These are phyloP conservation scores for Amblyraja radiata DNA, from an alignment of 2,797 vertebrate species.

Conservation along the genomic window DNA sequence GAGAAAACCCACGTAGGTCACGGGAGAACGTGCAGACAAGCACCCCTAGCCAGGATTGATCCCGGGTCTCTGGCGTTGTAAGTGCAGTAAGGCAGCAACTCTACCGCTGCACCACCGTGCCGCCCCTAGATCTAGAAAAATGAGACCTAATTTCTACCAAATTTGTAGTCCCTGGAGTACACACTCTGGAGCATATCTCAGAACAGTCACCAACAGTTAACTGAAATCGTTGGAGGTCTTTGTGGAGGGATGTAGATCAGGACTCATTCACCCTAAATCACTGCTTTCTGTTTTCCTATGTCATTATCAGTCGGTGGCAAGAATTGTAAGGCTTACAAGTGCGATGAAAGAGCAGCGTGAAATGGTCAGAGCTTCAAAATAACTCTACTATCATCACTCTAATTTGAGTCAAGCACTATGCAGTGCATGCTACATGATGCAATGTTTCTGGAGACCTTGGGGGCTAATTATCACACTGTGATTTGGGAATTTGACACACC, in stretches of 20 bases:
- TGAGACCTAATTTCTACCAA: neutral
- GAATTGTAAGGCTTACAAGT: constrained; percentile 43
- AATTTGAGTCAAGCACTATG: constrained; percentile 51
- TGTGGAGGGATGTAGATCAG: neutral
- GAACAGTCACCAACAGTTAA: neutral
- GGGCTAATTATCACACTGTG: constrained; percentile 53
- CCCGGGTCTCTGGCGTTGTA: too few relatives aligned
- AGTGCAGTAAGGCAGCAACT: too few relatives aligned
- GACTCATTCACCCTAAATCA: neutral
- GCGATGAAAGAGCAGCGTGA: constrained; percentile 45
- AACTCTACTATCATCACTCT: constrained; percentile 50
- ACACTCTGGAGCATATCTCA: neutral
- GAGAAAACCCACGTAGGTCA: too few relatives aligned
- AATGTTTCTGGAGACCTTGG: constrained; percentile 13
- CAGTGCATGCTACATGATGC: constrained; percentile 47
- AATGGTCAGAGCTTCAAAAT: constrained; percentile 47
- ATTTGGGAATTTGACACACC: constrained; percentile 56
- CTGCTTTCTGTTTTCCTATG: constrained; percentile 15
- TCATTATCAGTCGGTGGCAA: neutral
- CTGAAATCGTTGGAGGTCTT: neutral
- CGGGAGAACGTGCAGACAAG: too few relatives aligned
- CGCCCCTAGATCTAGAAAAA: neutral
- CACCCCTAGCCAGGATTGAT: too few relatives aligned
- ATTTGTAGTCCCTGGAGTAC: neutral
- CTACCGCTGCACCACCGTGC: too few relatives aligned